A percentile compares a stretch with the other conserved stretches of the same genome.
These are phyloP conservation scores for Ibycter americanus DNA, from an alignment of 2,797 vertebrate species.

Conservation along the genomic window DNA sequence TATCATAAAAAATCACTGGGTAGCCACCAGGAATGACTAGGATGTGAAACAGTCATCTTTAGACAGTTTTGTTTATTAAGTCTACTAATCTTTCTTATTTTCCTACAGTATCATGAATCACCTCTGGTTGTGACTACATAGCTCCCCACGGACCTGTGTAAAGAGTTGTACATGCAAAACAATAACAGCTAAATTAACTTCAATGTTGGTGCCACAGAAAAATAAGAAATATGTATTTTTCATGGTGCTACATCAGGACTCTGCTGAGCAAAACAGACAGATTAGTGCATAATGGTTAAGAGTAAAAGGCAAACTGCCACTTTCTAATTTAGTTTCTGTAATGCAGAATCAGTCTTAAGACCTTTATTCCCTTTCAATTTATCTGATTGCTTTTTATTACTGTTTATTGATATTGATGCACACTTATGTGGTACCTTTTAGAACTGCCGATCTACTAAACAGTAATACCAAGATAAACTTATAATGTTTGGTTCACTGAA, in stretches of 20 bases:
- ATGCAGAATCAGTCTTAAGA: background rate
- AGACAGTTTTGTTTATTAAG: background rate
- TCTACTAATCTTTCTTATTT: conserved; percentile 11
- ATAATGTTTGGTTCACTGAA: background rate
- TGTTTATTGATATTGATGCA: background rate
- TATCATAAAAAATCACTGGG: background rate
- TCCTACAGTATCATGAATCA: background rate
- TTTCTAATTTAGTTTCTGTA: background rate
- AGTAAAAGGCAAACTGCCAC: background rate
- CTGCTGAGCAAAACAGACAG: background rate
- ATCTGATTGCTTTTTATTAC: background rate
- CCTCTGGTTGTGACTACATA: background rate
- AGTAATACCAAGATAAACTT: background rate
- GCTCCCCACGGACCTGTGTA: background rate
- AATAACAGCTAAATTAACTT: background rate
- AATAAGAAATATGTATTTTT: background rate
- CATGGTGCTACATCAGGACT: background rate
- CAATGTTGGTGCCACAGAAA: background rate
- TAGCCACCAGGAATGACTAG: background rate
- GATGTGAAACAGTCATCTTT: background rate
- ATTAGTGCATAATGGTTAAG: background rate
- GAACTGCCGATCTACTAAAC: background rate
- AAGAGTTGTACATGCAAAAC: background rate
- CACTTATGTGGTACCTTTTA: background rate
- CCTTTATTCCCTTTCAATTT: background rate